phyloP scores from a whole-genome alignment of 2,888 invertebrate genomes.

The Nomada fucata region DNA sequence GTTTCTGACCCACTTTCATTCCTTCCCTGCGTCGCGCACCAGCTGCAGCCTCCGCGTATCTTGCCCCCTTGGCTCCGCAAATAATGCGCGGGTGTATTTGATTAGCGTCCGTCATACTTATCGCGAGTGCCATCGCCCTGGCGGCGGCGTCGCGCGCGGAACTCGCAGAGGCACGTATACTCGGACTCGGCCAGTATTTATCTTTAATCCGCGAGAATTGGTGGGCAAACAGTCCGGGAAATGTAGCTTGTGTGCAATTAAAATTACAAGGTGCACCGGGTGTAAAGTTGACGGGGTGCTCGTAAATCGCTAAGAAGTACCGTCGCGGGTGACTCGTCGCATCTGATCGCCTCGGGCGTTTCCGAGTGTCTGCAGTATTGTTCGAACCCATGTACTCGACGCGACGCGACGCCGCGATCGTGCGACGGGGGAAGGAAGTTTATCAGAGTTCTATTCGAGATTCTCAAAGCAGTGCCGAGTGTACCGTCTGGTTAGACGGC shows the following conservation, averaged over 20 bases:
- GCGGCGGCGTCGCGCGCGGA: no score
- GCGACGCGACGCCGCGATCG: not conserved
- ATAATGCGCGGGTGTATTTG: no score
- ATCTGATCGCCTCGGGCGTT: conserved; percentile 12
- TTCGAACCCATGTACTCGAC: not conserved
- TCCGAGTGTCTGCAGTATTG: conserved; percentile 14
- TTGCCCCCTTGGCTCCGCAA: no score
- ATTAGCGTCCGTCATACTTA: no score
- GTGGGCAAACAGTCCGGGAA: conserved; percentile 32
- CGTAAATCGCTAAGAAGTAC: not conserved
- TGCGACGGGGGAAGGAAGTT: conserved; percentile 12
- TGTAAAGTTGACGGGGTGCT: not conserved
- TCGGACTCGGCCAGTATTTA: conserved; percentile 21
- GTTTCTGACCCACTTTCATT: conserved; percentile 22
- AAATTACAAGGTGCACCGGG: conserved; percentile 4
- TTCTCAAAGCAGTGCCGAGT: not conserved
- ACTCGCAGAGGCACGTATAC: conserved; percentile 23
- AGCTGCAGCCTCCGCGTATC: no score
- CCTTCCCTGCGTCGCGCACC: no score
- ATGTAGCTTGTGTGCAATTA: conserved; percentile 9
- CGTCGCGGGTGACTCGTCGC: conserved; percentile 23
- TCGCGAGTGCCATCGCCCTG: no score
- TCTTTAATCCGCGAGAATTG: conserved; percentile 34
- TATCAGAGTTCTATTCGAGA: conserved; percentile 20
- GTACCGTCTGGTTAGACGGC: not conserved